Conservation (phyloP, 2,113 vertebrate genomes). For the Pandion haliaetus region DNA sequence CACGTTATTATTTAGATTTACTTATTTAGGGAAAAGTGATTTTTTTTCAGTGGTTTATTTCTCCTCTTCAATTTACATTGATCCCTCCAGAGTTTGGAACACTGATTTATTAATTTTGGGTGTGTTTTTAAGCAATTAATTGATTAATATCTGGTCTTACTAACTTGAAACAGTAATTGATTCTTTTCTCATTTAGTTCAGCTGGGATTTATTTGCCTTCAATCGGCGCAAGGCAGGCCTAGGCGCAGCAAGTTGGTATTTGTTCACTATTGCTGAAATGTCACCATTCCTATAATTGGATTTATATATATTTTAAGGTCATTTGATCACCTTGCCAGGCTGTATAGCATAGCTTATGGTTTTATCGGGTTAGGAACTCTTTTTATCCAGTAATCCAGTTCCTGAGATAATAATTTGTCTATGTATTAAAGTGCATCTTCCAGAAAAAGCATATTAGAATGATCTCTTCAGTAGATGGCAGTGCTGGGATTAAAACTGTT, state of each 20-base stretch:
- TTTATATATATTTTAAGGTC: not conserved
- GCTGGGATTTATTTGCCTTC: not conserved
- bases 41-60: not conserved
- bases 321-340: not conserved
- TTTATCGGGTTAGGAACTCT: not conserved
- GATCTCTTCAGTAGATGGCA: conserved; percentile 72
- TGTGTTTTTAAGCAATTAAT: not conserved
- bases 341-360: not conserved
- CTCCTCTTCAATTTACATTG: not conserved
- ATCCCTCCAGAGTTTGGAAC: not conserved
- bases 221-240: not conserved
- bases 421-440: not conserved
- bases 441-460: conserved; percentile 13
- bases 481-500: conserved; percentile 71
- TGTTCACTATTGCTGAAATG: not conserved
- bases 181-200: not conserved
- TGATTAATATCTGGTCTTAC: not conserved
- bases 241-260: not conserved
- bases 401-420: not conserved
- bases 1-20: not conserved
- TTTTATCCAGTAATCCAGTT: not conserved
- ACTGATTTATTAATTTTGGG: not conserved
- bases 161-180: not conserved
- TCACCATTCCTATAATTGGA: not conserved
- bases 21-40: not conserved